phyloP scores from a whole-genome alignment of 1,140 invertebrate genomes.

The Trypoxylus dichotomus region DNA sequence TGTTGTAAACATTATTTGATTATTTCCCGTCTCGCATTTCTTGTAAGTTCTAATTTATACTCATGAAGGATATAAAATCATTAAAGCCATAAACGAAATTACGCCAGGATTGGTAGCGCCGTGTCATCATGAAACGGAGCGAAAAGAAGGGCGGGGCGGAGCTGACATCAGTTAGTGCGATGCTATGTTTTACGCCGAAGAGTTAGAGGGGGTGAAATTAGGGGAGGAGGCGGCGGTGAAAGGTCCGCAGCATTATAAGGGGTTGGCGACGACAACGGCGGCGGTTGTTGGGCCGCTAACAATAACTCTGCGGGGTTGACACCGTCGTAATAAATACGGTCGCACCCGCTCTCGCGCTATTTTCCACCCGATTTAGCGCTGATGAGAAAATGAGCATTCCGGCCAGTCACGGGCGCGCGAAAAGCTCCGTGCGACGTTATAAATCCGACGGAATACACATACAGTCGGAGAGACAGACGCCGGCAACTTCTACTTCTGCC shows the following conservation, averaged over 20 bases:
- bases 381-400: constrained; percentile 56
- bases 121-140: neutral
- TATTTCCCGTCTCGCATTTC: neutral
- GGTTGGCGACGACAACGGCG: constrained; percentile 20
- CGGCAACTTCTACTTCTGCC: neutral
- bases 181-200: too few relatives aligned
- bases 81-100: constrained; percentile 11
- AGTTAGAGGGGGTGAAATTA: neutral
- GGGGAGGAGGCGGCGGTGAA: neutral
- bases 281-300: constrained; percentile 45
- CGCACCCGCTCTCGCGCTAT: constrained; percentile 47
- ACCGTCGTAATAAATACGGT: constrained; percentile 51
- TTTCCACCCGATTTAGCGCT: constrained; percentile 54
- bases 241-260: neutral
- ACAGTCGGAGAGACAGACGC: neutral
- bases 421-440: constrained; percentile 46
- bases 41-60: neutral
- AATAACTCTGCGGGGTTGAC: constrained; percentile 54
- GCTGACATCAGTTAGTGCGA: neutral
- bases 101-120: constrained; percentile 12
- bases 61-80: neutral
- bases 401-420: constrained; percentile 44
- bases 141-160: neutral
- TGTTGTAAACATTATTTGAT: neutral
- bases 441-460: constrained; percentile 39